Evolutionary conservation across 2,113 vertebrate genomes (phyloP).

Genomic region (Elachura formosa): DNA sequence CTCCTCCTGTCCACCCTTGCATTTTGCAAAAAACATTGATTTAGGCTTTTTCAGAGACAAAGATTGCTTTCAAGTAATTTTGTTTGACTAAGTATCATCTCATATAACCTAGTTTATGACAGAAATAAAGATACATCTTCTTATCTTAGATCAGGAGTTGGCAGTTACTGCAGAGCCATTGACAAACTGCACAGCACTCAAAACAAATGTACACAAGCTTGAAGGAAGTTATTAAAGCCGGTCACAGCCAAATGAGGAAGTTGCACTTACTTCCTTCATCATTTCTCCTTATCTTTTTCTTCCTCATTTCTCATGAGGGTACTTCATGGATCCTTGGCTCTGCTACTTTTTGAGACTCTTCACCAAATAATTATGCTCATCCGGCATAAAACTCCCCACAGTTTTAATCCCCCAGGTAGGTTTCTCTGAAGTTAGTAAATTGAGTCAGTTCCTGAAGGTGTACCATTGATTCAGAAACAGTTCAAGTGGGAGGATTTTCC

Average conservation of each 20-base stretch:
- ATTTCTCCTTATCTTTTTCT: not conserved
- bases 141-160: not conserved
- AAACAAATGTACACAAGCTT: not conserved
- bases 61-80: not conserved
- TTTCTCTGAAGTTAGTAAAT: not conserved
- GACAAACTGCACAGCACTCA: not conserved
- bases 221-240: not conserved
- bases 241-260: not conserved
- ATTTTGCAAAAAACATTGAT: not conserved
- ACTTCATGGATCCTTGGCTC: not conserved
- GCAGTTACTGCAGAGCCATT: not conserved
- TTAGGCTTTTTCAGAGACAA: not conserved
- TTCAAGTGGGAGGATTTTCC: not conserved
- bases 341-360: not conserved
- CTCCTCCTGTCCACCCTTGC: not conserved
- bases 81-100: not conserved
- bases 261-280: not conserved
- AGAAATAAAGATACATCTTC: not conserved
- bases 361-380: not conserved
- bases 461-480: not conserved
- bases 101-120: not conserved
- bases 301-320: not conserved
- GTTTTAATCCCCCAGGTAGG: not conserved
- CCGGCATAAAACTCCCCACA: not conserved
- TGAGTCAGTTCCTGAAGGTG: not conserved